These are phyloP conservation scores for Torymus tubicola DNA, from an alignment of 2,888 invertebrate species.

Conservation along the genomic window DNA sequence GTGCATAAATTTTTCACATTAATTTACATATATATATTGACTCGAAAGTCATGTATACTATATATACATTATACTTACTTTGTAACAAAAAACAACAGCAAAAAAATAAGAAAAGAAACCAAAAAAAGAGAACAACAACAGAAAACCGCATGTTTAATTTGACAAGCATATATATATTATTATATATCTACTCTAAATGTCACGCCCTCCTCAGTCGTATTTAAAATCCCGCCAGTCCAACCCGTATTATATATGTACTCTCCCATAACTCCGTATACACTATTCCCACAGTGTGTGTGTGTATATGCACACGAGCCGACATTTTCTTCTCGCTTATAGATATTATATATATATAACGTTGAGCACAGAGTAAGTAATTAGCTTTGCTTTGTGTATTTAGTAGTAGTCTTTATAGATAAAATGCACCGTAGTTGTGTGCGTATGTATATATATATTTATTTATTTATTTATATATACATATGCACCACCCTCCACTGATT, in stretches of 20 bases:
- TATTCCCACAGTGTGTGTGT: too few relatives aligned
- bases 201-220: not conserved
- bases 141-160: too few relatives aligned
- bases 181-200: not conserved
- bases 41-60: too few relatives aligned
- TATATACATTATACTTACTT: too few relatives aligned
- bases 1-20: too few relatives aligned
- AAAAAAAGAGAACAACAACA: too few relatives aligned
- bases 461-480: not conserved
- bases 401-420: too few relatives aligned
- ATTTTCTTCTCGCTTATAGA: constrained; percentile 28
- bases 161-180: too few relatives aligned
- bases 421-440: not conserved
- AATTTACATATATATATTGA: too few relatives aligned
- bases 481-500: not conserved
- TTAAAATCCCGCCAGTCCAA: not conserved
- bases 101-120: too few relatives aligned
- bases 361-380: constrained; percentile 50
- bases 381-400: constrained; percentile 17
- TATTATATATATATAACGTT: too few relatives aligned
- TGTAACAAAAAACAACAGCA: too few relatives aligned
- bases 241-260: not conserved
- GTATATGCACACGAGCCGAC: constrained; percentile 24
- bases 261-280: not conserved
- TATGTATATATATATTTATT: not conserved